Conservation (phyloP, 2,888 invertebrate species). For the Automeris io region DNA sequence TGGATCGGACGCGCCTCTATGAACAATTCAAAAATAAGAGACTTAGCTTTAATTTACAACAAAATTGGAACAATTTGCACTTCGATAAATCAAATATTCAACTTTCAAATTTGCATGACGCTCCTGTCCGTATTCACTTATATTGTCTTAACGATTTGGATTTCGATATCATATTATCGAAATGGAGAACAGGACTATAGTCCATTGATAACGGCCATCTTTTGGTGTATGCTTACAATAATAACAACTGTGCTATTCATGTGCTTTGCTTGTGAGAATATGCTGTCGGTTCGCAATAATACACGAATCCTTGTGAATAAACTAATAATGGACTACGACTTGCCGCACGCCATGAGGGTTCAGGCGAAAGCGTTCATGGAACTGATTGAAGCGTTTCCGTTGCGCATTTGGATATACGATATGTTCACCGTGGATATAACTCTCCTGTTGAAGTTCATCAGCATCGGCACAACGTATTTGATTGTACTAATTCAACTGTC, state of each 20-base stretch:
- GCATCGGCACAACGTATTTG: slow-evolving; percentile 48
- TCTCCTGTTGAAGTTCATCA: slow-evolving; percentile 47
- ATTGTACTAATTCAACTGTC: slow-evolving; percentile 50
- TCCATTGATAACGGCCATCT: slow-evolving; percentile 24
- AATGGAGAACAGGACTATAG: slow-evolving; percentile 17
- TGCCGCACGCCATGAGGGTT: slow-evolving; percentile 34
- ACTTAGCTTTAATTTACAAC: slow-evolving; percentile 33
- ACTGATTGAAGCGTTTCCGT: slow-evolving; percentile 40
- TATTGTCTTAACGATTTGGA: slow-evolving; percentile 39
- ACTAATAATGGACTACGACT: slow-evolving; percentile 44
- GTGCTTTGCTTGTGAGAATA: slow-evolving; percentile 33
- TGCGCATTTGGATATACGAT: slow-evolving; percentile 36
- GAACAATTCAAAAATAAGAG: slow-evolving; percentile 30
- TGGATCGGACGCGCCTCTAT: slow-evolving; percentile 24
- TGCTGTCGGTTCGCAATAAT: slow-evolving; percentile 30
- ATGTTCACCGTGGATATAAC: slow-evolving; percentile 49
- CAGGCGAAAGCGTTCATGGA: slow-evolving; percentile 50
- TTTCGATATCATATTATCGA: slow-evolving; percentile 29
- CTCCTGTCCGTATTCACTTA: slow-evolving; percentile 37
- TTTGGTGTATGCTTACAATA: slow-evolving; percentile 33
- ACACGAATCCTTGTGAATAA: slow-evolving; percentile 41
- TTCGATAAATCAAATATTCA: slow-evolving; percentile 39
- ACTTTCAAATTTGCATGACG: slow-evolving; percentile 44
- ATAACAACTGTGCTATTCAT: slow-evolving; percentile 30
- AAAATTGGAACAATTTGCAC: slow-evolving; percentile 33